phyloP scores from a whole-genome alignment of 2,888 invertebrate species.

The Serripes groenlandicus region DNA sequence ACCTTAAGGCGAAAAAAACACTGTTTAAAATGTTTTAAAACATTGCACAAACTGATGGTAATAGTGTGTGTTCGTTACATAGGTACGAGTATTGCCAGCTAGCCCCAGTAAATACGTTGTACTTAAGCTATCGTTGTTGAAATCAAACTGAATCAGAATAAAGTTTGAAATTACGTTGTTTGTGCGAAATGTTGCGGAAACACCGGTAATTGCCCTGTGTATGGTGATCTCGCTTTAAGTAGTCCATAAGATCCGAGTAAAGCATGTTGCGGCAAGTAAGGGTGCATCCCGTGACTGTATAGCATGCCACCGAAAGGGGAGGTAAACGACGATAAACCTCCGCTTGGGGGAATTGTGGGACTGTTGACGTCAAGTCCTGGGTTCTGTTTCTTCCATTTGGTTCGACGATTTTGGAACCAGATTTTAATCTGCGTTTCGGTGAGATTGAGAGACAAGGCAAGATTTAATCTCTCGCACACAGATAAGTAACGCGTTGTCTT shows the following conservation, averaged over 20 bases:
- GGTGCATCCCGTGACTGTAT: constrained; percentile 81
- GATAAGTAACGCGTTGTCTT: constrained; percentile 97
- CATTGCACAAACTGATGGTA: too few relatives aligned
- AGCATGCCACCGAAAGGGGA: constrained; percentile 80
- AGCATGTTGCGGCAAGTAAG: constrained; percentile 80
- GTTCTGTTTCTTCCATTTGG: constrained; percentile 99
- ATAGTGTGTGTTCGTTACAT: too few relatives aligned
- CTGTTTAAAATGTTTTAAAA: too few relatives aligned
- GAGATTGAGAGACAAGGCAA: constrained; percentile 96
- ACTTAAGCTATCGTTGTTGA: too few relatives aligned
- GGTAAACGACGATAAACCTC: constrained; percentile 76
- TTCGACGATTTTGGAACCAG: constrained; percentile 92
- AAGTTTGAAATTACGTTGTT: constrained; percentile 43
- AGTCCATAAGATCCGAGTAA: constrained; percentile 79
- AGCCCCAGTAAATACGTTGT: too few relatives aligned
- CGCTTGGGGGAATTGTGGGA: constrained; percentile 82
- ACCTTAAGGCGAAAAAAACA: too few relatives aligned
- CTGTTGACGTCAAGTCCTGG: constrained; percentile 97
- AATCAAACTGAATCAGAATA: too few relatives aligned
- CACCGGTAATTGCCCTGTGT: constrained; percentile 75
- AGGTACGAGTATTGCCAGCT: too few relatives aligned
- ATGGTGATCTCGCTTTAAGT: constrained; percentile 77
- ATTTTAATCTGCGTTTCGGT: constrained; percentile 96
- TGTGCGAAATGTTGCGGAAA: constrained; percentile 68
- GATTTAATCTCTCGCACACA: constrained; percentile 98